Evolutionary conservation across 2,888 invertebrate species (phyloP).

Genomic region (Chironomus tentans): DNA sequence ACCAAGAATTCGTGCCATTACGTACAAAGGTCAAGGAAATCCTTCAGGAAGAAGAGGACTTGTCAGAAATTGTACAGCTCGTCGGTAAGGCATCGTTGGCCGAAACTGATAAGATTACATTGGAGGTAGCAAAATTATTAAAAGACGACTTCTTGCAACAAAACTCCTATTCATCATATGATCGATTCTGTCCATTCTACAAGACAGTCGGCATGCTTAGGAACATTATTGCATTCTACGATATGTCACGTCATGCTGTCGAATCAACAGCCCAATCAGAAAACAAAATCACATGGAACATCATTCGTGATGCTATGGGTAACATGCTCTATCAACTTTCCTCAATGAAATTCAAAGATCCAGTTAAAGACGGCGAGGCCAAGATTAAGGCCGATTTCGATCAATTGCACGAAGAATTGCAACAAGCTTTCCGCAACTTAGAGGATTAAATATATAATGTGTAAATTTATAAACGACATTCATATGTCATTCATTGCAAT

Average conservation of each 20-base stretch:
- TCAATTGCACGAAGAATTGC: slow-evolving; percentile 93
- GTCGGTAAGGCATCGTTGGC: slow-evolving; percentile 99
- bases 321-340: slow-evolving; percentile 93
- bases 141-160: slow-evolving; percentile 99
- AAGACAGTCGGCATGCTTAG: slow-evolving; percentile 98
- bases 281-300: slow-evolving; percentile 97
- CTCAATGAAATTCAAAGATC: slow-evolving; percentile 99
- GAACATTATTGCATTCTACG: slow-evolving; percentile 98
- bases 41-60: slow-evolving; percentile 96
- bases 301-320: slow-evolving; percentile 94
- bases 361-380: slow-evolving; percentile 94
- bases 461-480: background rate
- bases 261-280: slow-evolving; percentile 98
- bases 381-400: slow-evolving; percentile 97
- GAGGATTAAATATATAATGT: slow-evolving; percentile 70
- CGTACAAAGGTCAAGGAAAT: slow-evolving; percentile 94
- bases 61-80: slow-evolving; percentile 98
- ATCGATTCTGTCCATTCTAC: slow-evolving; percentile 99
- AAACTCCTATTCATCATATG: slow-evolving; percentile 93
- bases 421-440: slow-evolving; percentile 94
- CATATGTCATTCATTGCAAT: background rate
- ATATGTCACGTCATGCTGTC: slow-evolving; percentile 95
- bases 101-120: slow-evolving; percentile 97
- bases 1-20: slow-evolving; percentile 91
- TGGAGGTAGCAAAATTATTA: slow-evolving; percentile 95